Evolutionary conservation across 2,797 vertebrate species (phyloP).

Genomic region (Anas acuta): DNA sequence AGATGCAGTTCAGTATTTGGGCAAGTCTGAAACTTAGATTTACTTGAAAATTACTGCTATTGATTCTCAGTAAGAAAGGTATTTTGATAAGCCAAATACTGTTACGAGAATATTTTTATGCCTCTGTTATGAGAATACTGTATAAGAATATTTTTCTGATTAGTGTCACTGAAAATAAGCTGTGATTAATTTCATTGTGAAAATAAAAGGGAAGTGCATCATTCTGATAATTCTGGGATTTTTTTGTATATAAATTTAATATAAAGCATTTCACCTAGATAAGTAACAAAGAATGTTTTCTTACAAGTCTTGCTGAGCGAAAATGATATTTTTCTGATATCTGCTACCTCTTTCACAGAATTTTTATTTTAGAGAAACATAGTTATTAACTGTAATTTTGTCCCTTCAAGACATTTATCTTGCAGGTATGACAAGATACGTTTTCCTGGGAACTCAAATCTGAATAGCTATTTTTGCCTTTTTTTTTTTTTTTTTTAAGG

Average conservation of each 20-base stretch:
- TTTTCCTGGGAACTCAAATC: neutral
- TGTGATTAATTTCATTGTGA: neutral
- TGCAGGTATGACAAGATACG: neutral
- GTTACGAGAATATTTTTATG: neutral
- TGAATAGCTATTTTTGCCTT: neutral
- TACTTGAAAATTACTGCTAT: slow-evolving; percentile 1
- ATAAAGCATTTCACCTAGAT: neutral
- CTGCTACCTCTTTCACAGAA: neutral
- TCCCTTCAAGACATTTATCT: neutral
- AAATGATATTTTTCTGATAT: neutral
- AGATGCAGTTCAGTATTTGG: neutral
- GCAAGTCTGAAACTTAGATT: neutral
- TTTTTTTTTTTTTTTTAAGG: neutral
- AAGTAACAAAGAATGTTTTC: neutral
- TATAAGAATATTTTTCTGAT: neutral
- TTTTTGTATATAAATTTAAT: neutral
- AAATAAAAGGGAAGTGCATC: neutral
- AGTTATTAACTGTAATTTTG: neutral
- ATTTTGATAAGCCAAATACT: neutral
- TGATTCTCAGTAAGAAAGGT: neutral
- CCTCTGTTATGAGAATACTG: neutral
- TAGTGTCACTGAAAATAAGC: neutral
- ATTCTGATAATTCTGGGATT: neutral
- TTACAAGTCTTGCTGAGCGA: neutral
- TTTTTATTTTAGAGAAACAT: neutral